Percentiles rank a stretch among this genome's conserved stretches.
Evolutionary conservation across 2,888 invertebrate genomes (phyloP).

Genomic region (Tyria jacobaeae): DNA sequence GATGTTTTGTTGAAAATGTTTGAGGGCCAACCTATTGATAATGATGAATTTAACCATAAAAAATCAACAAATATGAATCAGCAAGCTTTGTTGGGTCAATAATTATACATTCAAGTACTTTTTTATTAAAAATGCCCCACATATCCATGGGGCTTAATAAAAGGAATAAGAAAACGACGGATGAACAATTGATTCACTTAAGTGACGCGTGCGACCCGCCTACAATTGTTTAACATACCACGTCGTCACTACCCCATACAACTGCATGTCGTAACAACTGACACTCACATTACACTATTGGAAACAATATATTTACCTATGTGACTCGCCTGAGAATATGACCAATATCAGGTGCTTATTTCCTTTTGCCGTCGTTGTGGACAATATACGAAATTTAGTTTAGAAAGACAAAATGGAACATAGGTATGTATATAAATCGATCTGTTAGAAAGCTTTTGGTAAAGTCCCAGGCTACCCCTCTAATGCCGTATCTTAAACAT

Average conservation of each 20-base stretch:
- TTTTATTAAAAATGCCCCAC: constrained; percentile 39
- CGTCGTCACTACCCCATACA: constrained; percentile 29
- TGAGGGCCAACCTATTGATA: too few relatives aligned
- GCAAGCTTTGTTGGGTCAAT: background rate
- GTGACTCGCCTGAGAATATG: background rate
- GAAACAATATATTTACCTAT: background rate
- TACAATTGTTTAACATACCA: constrained; percentile 52
- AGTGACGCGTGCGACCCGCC: constrained; percentile 69
- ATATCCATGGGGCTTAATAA: constrained; percentile 43
- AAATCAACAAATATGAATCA: too few relatives aligned
- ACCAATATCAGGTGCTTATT: background rate
- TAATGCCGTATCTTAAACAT: too few relatives aligned
- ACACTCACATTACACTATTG: constrained; percentile 16
- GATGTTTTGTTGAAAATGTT: too few relatives aligned
- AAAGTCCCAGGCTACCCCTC: too few relatives aligned
- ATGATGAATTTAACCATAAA: too few relatives aligned
- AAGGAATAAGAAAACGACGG: constrained; percentile 47
- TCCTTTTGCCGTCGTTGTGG: background rate
- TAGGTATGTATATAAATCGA: too few relatives aligned
- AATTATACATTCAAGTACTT: constrained; percentile 17
- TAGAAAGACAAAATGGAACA: background rate
- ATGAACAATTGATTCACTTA: constrained; percentile 46
- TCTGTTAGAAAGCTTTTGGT: too few relatives aligned
- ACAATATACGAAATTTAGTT: background rate
- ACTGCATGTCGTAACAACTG: constrained; percentile 37